Evolutionary conservation across 2,113 vertebrate species (phyloP), one percentile per base, ranked within the genome.

Genomic region (Prinia subflava): DNA sequence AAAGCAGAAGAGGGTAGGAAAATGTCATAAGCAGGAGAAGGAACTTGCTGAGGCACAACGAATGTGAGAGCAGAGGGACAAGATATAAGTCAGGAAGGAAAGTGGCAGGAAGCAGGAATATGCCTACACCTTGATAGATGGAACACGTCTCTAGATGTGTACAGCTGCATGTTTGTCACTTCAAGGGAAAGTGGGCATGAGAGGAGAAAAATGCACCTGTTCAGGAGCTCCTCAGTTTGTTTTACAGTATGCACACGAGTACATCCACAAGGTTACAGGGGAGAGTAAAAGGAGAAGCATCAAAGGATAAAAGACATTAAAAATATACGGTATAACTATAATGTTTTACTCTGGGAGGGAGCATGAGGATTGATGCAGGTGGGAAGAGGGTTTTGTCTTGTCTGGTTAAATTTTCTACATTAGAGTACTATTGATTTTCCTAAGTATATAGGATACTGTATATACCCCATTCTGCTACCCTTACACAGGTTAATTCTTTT

Each of bases 401-500:
- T 89, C 96, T 96, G 73, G 88, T 96, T 94, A 93, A 83, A 94
- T 95, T 95, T 95, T 96, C 95, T 89, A 89, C 89, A 91, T 95
- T 95, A 97, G 90, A 95, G 91, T 56, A 76, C 80, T 96, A 96
- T 97, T 85, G 97, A 97, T 96, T 97, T 95, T 90, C 89, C 84
- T 92, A 92, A 94, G 96, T 95, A 90, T 96, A 96, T 91, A 95
- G 92, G 95, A 96, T 93, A 95, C 92, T 94, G 87, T 83, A 94
- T 92, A 91, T 70, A 95, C 91, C 84, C 89, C 87, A 92, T 94
- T 92, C 94, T 94, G 95, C 84, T 92, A 77, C 71, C 74, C 95
- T 95, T 92, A 95, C 95, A 92, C 90, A 95, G 96, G 96, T 96
- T 97, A 97, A 97, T 97, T 97, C 96, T 96, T 97, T 97, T 96